Base-by-base conservation (phyloP, 2,113 vertebrate species). In the Thymallus thymallus region DNA sequence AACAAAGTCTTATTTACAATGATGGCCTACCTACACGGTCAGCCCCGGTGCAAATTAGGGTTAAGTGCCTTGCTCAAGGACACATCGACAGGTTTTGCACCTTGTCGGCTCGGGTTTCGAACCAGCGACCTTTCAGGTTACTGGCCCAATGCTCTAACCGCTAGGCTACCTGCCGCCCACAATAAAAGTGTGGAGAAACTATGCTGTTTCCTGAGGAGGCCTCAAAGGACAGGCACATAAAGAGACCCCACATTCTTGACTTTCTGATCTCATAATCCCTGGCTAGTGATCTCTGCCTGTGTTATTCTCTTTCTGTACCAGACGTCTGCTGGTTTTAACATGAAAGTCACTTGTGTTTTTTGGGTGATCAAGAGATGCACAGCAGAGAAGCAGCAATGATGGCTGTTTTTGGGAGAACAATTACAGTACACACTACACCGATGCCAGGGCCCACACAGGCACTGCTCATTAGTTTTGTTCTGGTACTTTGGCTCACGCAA, bases 271-370 rank as follows among this genome's bases (percentile, higher is more conserved):
- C 74, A 71, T 68, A 76, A 76, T 46, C 74, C 24, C 77, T 26
- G 63, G 78, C 88, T 85, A 77, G 77, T 72, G 76, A 68, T 83
- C 58, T 81, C 73, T 68, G 82, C 77, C 63, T 65, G 55, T 76
- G 77, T 76, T 79, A 78, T 64, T 79, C 76, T 81, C 71, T 77
- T 88, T 90, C 82, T 88, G 76, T 90, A 76, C n/a, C 74, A 74
- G 72, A 76, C 66, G 71, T 85, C 90, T 85, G 84, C 85, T 82
- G 80, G 74, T 82, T 90, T 81, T 61, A 68, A 92, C 88, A 93
- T 91, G 86, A 93, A 88, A 91, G 90, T 90, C 88, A 87, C 88
- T 89, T 88, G 84, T 88, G 68, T 83, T 73, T 71, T 78, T 62
- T 82, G 71, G 84, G 82, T 82, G 89, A 91, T 90, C 87, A 91